phyloP scores from a whole-genome alignment of 2,888 invertebrate species.

The Disparrhopalites patrizii region DNA sequence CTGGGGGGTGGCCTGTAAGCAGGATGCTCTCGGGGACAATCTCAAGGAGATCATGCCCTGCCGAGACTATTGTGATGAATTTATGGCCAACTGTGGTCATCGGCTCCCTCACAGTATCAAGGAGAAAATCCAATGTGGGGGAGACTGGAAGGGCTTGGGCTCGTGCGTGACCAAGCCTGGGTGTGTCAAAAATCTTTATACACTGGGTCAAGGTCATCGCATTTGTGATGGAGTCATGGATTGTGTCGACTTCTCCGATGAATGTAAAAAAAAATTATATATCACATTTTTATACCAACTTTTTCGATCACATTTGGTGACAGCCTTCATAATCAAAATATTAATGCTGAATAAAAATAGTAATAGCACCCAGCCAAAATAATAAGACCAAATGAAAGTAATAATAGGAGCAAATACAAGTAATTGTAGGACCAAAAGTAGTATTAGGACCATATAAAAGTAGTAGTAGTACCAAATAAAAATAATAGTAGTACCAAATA shows the following conservation, averaged over 20 bases:
- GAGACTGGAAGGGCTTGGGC: conserved; percentile 67
- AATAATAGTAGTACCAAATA: no score
- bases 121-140: conserved; percentile 51
- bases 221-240: conserved; percentile 83
- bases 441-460: no score
- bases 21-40: conserved; percentile 38
- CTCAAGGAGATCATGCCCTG: conserved; percentile 58
- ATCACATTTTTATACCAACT: no score
- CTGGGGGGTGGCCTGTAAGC: conserved; percentile 44
- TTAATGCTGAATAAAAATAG: no score
- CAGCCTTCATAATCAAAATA: no score
- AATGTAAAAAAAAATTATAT: conserved; percentile 8
- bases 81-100: conserved; percentile 75
- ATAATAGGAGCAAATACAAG: no score
- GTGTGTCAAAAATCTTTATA: conserved; percentile 69
- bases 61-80: conserved; percentile 76
- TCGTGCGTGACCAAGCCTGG: conserved; percentile 75
- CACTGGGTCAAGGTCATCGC: conserved; percentile 68
- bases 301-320: no score
- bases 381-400: no score
- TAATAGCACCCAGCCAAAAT: no score
- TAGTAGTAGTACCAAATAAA: no score
- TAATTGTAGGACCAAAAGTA: no score
- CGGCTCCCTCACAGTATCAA: conserved; percentile 68
- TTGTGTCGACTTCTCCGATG: conserved; percentile 74